Evolutionary conservation across 2,113 vertebrate species (phyloP), one percentile per base, ranked within the genome.

Genomic region (Alectura lathami): DNA sequence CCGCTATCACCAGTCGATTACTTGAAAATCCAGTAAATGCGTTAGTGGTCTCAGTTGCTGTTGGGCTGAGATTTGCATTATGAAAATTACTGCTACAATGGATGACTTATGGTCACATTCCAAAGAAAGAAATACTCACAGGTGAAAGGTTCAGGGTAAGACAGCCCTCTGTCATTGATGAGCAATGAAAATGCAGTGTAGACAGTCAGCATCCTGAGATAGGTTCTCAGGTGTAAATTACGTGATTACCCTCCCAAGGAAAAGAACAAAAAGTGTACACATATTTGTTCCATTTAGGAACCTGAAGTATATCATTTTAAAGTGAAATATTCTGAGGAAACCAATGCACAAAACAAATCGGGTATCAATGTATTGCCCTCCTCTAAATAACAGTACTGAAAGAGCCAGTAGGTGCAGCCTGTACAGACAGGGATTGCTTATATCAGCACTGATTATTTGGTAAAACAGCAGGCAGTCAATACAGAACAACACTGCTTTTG

Each of bases 341-440:
- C 26, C 29, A 60, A 27, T 48, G 45, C n/a, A 69, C 30, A 30
- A 54, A 38, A 40, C 9, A 42, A 83, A 57, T 11, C 0, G 0
- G 5, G 4, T 75, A 27, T 68, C 59, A 26, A 5, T 60, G 30
- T 70, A 0, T 63, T 72, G 27, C 24, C 16, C 6, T 78, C 10
- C 34, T 83, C 9, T 86, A 59, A 30, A 29, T 56, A 67, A n/a
- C 9, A 24, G 43, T 40, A n/a, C 73, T 43, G 62, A 62, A 68
- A 57, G 51, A 42, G 9, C 36, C 48, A 24, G 0, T 26, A 79
- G 70, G 21, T 15, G 24, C 66, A 73, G n/a, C 43, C 74, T n/a
- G 6, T 36, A 42, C 48, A 66, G 29, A 60, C 29, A 82, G 63
- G 75, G 74, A 67, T 82, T 29, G 62, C 27, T 75, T 40, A 69